Conservation (phyloP, 2,113 vertebrate genomes). For the Caretta caretta region DNA sequence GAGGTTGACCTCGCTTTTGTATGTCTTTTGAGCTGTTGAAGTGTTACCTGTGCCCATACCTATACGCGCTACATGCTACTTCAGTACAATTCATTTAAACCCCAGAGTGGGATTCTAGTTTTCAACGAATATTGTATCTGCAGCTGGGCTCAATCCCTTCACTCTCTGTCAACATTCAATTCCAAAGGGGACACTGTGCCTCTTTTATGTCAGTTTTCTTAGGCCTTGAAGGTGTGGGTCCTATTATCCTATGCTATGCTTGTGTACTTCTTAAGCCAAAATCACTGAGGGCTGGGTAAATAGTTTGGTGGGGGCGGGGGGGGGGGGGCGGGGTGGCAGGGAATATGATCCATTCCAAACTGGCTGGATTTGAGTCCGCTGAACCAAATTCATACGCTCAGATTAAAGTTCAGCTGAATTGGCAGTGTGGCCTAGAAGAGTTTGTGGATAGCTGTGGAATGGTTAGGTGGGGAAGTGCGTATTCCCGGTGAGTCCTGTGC, state of each 20-base stretch:
- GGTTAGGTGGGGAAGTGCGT: neutral
- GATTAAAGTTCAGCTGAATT: neutral
- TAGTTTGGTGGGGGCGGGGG: rapidly evolving
- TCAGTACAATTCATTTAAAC: neutral
- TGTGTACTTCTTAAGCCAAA: neutral
- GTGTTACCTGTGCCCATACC: neutral
- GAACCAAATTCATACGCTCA: neutral
- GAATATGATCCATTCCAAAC: neutral
- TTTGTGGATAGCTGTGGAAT: neutral
- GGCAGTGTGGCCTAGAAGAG: neutral
- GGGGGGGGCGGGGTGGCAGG: neutral
- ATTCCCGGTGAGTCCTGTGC: neutral
- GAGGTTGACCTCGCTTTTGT: neutral
- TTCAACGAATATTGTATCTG: constrained; percentile 29
- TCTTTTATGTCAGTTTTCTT: neutral
- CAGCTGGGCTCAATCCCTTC: neutral
- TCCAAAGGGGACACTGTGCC: neutral
- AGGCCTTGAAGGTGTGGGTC: neutral
- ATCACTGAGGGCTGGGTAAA: neutral
- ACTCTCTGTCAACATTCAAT: neutral
- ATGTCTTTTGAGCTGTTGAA: constrained; percentile 41
- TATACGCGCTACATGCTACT: neutral
- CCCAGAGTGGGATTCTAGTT: neutral
- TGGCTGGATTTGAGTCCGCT: neutral
- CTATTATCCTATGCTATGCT: neutral